Conservation (phyloP, 2,888 invertebrate species). For the Cheilosia urbana region DNA sequence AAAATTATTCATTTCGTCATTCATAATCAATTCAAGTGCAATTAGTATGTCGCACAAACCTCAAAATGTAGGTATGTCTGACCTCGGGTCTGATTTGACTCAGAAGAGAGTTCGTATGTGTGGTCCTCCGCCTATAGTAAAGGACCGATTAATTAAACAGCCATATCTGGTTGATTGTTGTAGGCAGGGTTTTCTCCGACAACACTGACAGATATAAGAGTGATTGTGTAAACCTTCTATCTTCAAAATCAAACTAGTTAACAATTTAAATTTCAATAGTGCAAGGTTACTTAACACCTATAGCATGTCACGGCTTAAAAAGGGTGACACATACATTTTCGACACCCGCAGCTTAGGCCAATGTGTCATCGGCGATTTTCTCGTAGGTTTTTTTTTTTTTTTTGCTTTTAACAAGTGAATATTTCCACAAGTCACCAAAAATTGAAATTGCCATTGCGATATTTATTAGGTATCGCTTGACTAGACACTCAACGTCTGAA, state of each 20-base stretch:
- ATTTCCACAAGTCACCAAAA: too few species aligned
- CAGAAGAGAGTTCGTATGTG: not conserved
- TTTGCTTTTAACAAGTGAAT: too few species aligned
- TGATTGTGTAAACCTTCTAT: not conserved
- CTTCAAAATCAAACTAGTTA: not conserved
- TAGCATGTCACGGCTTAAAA: not conserved
- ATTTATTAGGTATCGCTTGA: too few species aligned
- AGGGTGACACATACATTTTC: not conserved
- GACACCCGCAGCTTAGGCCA: not conserved
- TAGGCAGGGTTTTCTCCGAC: too few species aligned
- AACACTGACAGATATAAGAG: not conserved
- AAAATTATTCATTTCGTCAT: slow-evolving; percentile 1
- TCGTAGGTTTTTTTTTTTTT: not conserved
- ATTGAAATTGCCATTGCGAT: too few species aligned
- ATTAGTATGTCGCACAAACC: not conserved
- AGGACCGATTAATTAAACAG: not conserved
- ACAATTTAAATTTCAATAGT: not conserved
- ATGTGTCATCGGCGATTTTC: not conserved
- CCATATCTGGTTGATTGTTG: not conserved
- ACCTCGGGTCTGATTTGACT: slow-evolving; percentile 3
- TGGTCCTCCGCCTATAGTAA: too few species aligned
- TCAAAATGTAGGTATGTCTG: slow-evolving; percentile 1
- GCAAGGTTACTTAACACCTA: not conserved
- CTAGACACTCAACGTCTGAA: too few species aligned
- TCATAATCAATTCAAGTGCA: slow-evolving; percentile 14